Conservation (phyloP, 2,888 invertebrate species). For the Selenia dentaria region DNA sequence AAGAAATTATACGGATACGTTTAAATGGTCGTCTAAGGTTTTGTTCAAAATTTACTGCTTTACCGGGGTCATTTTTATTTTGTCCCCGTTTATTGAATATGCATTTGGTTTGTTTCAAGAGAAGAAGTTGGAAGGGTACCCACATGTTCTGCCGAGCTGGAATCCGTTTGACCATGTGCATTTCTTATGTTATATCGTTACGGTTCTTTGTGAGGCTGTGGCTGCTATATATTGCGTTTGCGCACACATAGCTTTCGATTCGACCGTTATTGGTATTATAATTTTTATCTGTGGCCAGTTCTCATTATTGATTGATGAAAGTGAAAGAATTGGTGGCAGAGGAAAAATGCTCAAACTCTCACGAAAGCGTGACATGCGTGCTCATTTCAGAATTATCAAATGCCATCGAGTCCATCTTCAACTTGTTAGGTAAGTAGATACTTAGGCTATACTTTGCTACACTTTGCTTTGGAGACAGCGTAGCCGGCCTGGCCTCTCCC, state of each 20-base stretch:
- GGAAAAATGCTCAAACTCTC: conserved; percentile 41
- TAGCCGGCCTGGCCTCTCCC: too few species aligned
- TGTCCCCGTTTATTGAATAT: conserved; percentile 62
- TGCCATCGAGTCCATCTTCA: conserved; percentile 53
- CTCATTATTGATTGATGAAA: conserved; percentile 47
- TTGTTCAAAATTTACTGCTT: conserved; percentile 52
- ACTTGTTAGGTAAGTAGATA: conserved; percentile 53
- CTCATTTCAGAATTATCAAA: conserved; percentile 54
- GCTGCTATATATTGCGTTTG: conserved; percentile 56
- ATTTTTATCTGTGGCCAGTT: conserved; percentile 68
- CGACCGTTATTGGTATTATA: conserved; percentile 59
- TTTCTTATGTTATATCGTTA: conserved; percentile 46
- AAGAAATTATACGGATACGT: conserved; percentile 47
- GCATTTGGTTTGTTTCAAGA: conserved; percentile 35
- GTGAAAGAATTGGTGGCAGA: conserved; percentile 55
- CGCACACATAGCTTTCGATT: conserved; percentile 62
- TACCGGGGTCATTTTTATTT: conserved; percentile 51
- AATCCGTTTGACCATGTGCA: conserved; percentile 46
- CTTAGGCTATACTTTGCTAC: too few species aligned
- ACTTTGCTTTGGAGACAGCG: too few species aligned
- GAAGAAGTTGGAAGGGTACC: conserved; percentile 34
- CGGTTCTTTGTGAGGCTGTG: conserved; percentile 49
- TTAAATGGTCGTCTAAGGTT: conserved; percentile 41
- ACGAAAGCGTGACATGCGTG: conserved; percentile 49
- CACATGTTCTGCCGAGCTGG: conserved; percentile 66